Base-by-base conservation (phyloP, 2,797 vertebrate genomes). In the Pogoniulus pusillus region DNA sequence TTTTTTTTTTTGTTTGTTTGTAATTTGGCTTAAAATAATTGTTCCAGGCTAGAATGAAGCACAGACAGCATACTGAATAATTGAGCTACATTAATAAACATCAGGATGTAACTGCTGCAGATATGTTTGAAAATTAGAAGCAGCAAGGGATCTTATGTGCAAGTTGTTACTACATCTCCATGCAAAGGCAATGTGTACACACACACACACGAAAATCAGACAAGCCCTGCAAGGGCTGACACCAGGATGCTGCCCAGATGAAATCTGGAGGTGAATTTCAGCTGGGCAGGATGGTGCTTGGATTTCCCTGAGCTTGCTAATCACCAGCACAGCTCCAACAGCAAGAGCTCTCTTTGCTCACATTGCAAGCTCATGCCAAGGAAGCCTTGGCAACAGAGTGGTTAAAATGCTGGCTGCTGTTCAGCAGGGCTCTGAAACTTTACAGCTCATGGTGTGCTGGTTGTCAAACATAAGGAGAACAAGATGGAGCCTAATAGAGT, bases 281-380 rank as follows among this genome's bases (percentile, higher is more conserved):
- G 29, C 16, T 1, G 4, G n/a, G 74, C 34, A 45, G 35, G 19
- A 16, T 8, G 20, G 3, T 20, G 15, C 19, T 19, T 0, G 0
- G 23, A 3, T 29, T 41, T 85, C 26, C 54, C n/a, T 2, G 15
- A 35, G 29, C 18, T 59, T 6, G 20, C 32, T 47, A 4, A 29
- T 1, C 10, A 30, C 26, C 29, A 41, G 65, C 5, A 1, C 29
- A 15, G 69, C 55, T 74, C 71, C 65, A 8, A 4, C 37, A 47
- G 76, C 54, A 9, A 4, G 22, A 47, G 34, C 14, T 35, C 59
- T 51, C 66, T 32, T 60, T 5, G 5, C 43, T 45, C 16, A 1
- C 2, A 0, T 8, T 7, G 35, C 34, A 34, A 71, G 20, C n/a
- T 45, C 17, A 10, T 2, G 9, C 57, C 49, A 35, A 55, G 32